Conservation (phyloP, 2,888 invertebrate genomes). For the Calliphora vomitoria region DNA sequence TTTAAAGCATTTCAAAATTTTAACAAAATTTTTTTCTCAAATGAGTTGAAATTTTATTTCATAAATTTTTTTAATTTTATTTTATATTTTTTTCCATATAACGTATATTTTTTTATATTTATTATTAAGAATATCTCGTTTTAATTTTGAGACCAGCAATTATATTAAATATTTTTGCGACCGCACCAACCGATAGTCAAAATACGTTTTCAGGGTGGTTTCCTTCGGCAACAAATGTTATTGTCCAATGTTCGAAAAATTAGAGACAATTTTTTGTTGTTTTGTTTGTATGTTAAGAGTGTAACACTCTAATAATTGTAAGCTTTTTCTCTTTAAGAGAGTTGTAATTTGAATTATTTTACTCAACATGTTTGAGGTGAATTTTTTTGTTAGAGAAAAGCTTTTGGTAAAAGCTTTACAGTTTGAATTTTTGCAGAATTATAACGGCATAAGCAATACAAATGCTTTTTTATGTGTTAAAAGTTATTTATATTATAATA, state of each 20-base stretch:
- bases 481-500: too few species aligned
- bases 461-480: too few species aligned
- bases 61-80: background rate
- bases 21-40: background rate
- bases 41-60: background rate
- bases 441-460: too few species aligned
- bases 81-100: background rate
- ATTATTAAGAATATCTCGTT: slow-evolving; percentile 28
- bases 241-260: slow-evolving; percentile 70
- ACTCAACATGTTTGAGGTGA: background rate
- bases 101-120: slow-evolving; percentile 19
- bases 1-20: background rate
- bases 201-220: slow-evolving; percentile 83
- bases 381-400: background rate
- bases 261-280: slow-evolving; percentile 14
- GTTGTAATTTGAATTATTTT: background rate
- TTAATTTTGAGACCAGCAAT: background rate
- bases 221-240: slow-evolving; percentile 75
- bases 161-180: slow-evolving; percentile 75
- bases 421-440: too few species aligned
- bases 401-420: background rate
- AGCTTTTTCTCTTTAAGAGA: background rate
- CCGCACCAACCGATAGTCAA: slow-evolving; percentile 83
- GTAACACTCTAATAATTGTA: background rate
- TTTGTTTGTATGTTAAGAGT: slow-evolving; percentile 48